phyloP scores from a whole-genome alignment of 2,797 vertebrate species.

The Hydrolagus colliei region DNA sequence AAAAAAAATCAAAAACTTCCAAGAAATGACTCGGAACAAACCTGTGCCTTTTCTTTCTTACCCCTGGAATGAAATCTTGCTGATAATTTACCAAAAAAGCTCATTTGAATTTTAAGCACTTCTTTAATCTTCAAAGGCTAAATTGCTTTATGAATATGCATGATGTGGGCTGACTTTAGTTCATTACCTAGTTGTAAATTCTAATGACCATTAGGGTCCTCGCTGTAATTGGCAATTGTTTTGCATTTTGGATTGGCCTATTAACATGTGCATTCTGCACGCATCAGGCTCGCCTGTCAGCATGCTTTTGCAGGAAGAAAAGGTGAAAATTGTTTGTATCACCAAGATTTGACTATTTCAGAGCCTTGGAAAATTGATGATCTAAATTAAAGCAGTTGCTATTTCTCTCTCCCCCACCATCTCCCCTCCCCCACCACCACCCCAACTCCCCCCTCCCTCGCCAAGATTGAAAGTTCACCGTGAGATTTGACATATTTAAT shows the following conservation, averaged over 20 bases:
- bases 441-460: slow-evolving; percentile 41
- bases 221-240: slow-evolving; percentile 99
- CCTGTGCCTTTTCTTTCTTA: slow-evolving; percentile 53
- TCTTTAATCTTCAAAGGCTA: slow-evolving; percentile 99
- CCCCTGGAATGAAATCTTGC: slow-evolving; percentile 89
- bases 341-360: slow-evolving; percentile 71
- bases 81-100: slow-evolving; percentile 91
- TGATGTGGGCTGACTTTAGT: slow-evolving; percentile 99
- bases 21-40: slow-evolving; percentile 34
- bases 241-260: slow-evolving; percentile 99
- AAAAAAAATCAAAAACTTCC: not conserved
- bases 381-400: slow-evolving; percentile 81
- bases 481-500: slow-evolving; percentile 98
- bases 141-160: slow-evolving; percentile 99
- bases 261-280: slow-evolving; percentile 96
- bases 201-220: slow-evolving; percentile 99
- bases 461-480: slow-evolving; percentile 87
- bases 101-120: slow-evolving; percentile 99
- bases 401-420: slow-evolving; percentile 42
- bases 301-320: slow-evolving; percentile 73
- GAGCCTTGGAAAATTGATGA: slow-evolving; percentile 72
- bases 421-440: slow-evolving; percentile 38
- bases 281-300: slow-evolving; percentile 96
- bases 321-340: slow-evolving; percentile 79
- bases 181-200: slow-evolving; percentile 99